Evolutionary conservation across 2,113 vertebrate genomes (phyloP).

Genomic region (Onychostoma macrolepis): DNA sequence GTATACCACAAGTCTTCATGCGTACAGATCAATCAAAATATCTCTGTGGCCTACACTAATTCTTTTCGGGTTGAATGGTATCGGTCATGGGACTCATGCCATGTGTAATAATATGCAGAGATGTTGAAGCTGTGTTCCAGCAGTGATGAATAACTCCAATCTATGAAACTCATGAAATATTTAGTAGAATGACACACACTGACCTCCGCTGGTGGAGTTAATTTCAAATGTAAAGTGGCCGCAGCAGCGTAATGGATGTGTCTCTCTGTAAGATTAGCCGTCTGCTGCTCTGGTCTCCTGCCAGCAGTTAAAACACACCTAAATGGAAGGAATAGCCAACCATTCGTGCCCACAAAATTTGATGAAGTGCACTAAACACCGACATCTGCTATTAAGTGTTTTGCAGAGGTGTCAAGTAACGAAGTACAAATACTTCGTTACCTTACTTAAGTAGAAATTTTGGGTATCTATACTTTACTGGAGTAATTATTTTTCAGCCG

Average conservation of each 20-base stretch:
- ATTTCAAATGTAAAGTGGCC: slow-evolving; percentile 45
- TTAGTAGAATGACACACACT: slow-evolving; percentile 32
- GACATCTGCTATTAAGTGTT: not conserved
- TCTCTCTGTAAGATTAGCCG: slow-evolving; percentile 37
- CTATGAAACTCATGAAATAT: slow-evolving; percentile 48
- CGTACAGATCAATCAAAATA: not conserved
- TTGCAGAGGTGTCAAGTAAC: too few relatives aligned
- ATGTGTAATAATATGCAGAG: slow-evolving; percentile 6
- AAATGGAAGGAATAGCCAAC: not conserved
- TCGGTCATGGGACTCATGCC: not conserved
- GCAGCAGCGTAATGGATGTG: slow-evolving; percentile 44
- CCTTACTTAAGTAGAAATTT: too few relatives aligned
- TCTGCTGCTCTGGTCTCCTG: slow-evolving; percentile 9
- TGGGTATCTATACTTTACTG: too few relatives aligned
- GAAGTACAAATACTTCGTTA: too few relatives aligned
- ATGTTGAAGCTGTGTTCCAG: not conserved
- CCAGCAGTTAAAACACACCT: slow-evolving; percentile 37
- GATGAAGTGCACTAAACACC: not conserved
- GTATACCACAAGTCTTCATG: not conserved
- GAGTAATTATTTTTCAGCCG: too few relatives aligned
- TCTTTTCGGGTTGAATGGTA: not conserved
- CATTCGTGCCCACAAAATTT: not conserved
- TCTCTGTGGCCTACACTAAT: not conserved
- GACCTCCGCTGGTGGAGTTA: slow-evolving; percentile 38
- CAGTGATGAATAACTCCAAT: slow-evolving; percentile 37